Conservation (phyloP, 23 tunicate genomes). For the Aplidium turbinatum region DNA sequence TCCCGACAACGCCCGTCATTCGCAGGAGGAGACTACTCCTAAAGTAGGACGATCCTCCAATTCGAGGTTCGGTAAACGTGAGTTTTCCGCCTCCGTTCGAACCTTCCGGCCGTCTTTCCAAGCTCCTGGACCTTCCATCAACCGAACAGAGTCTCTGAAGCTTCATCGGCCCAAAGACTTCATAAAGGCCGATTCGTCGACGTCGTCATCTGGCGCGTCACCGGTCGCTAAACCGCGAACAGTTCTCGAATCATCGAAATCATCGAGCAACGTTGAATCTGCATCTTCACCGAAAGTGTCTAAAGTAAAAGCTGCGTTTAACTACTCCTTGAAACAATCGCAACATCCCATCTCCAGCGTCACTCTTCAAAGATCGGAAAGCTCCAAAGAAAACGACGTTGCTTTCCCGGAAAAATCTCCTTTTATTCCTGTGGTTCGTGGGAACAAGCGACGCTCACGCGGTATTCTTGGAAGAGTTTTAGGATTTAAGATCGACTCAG, state of each 20-base stretch:
- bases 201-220: too few relatives aligned
- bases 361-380: constrained; percentile 61
- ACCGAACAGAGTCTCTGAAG: constrained; percentile 56
- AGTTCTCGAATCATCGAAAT: neutral
- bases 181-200: constrained; percentile 21
- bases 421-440: constrained; percentile 55
- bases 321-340: neutral
- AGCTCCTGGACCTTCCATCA: constrained; percentile 14
- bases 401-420: constrained; percentile 13
- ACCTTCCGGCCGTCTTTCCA: constrained; percentile 50
- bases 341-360: constrained; percentile 2
- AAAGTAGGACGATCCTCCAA: too few relatives aligned
- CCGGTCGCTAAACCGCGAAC: neutral
- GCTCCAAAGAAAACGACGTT: constrained; percentile 61
- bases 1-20: too few relatives aligned
- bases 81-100: constrained; percentile 55
- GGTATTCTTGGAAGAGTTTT: constrained; percentile 71
- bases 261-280: neutral
- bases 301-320: neutral
- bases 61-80: constrained; percentile 44
- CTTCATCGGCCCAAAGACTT: constrained; percentile 75
- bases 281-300: neutral
- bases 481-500: constrained; percentile 60
- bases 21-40: too few relatives aligned
- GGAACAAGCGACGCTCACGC: constrained; percentile 69